A percentile compares a stretch with the other conserved stretches of the same genome.
phyloP scores from a whole-genome alignment of 2,797 vertebrate species.

The Myotis pilosus region DNA sequence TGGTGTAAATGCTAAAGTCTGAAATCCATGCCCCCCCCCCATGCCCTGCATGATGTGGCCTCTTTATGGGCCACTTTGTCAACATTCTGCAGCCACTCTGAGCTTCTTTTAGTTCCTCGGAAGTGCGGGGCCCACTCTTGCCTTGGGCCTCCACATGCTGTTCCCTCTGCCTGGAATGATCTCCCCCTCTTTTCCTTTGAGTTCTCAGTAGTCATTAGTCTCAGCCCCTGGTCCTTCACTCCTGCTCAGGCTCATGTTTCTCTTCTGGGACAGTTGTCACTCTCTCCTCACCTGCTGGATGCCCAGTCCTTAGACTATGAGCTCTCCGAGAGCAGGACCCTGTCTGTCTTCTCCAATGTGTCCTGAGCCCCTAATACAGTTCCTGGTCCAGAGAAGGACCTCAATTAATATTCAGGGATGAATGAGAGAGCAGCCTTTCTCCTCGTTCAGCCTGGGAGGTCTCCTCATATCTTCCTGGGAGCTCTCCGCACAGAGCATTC shows the following conservation, averaged over 20 bases:
- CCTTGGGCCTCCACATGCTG: background rate
- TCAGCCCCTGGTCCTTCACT: background rate
- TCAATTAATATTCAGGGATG: background rate
- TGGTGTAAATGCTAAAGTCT: background rate
- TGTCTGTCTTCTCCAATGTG: background rate
- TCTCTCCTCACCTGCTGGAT: background rate
- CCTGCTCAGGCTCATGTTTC: background rate
- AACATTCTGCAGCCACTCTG: background rate
- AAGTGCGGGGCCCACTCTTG: background rate
- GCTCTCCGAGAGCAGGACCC: background rate
- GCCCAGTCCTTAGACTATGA: background rate
- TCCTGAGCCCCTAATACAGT: background rate
- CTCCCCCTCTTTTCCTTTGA: background rate
- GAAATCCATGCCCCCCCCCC: background rate
- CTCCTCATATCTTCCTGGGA: background rate
- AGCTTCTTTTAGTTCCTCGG: background rate
- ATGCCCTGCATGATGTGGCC: fast-evolving
- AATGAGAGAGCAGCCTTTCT: background rate
- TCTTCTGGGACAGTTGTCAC: background rate
- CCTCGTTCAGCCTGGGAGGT: background rate
- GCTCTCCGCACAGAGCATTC: background rate
- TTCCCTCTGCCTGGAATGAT: background rate
- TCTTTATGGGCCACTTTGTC: background rate
- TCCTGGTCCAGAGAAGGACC: background rate
- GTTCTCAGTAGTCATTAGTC: background rate